Evolutionary conservation across 2,113 vertebrate genomes (phyloP).

Genomic region (Hippocampus guttulatus): DNA sequence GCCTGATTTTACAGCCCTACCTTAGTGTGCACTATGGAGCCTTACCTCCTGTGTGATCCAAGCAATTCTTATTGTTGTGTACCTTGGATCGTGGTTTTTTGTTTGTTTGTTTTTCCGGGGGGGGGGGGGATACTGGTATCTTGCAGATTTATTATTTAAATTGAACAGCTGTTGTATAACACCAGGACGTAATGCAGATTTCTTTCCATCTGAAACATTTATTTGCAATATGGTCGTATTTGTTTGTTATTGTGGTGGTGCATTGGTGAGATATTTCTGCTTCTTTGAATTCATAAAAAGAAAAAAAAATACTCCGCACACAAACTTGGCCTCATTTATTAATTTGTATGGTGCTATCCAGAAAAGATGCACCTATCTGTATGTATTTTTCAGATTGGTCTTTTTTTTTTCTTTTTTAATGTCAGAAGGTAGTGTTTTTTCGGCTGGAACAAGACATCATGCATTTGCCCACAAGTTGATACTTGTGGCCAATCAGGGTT

Average conservation of each 20-base stretch:
- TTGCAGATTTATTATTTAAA: background rate
- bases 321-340: too few species aligned
- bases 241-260: background rate
- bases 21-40: constrained; percentile 35
- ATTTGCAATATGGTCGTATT: background rate
- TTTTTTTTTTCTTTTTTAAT: too few species aligned
- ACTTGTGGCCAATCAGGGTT: too few species aligned
- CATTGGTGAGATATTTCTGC: background rate
- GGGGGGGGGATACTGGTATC: too few species aligned
- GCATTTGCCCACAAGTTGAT: too few species aligned
- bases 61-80: background rate
- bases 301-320: background rate
- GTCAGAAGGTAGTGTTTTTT: too few species aligned
- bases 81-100: background rate
- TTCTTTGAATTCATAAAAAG: background rate
- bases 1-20: constrained; percentile 32
- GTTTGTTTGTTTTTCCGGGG: too few species aligned
- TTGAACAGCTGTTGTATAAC: background rate
- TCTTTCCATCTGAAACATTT: background rate
- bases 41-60: constrained; percentile 45
- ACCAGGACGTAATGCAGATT: background rate
- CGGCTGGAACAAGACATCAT: too few species aligned
- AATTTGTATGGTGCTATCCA: too few species aligned
- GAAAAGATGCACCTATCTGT: too few species aligned
- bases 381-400: too few species aligned